Percentiles rank a stretch among this genome's conserved stretches.
These are phyloP conservation scores for Tetragnatha montana DNA, from an alignment of 2,888 invertebrate genomes.

Conservation along the genomic window DNA sequence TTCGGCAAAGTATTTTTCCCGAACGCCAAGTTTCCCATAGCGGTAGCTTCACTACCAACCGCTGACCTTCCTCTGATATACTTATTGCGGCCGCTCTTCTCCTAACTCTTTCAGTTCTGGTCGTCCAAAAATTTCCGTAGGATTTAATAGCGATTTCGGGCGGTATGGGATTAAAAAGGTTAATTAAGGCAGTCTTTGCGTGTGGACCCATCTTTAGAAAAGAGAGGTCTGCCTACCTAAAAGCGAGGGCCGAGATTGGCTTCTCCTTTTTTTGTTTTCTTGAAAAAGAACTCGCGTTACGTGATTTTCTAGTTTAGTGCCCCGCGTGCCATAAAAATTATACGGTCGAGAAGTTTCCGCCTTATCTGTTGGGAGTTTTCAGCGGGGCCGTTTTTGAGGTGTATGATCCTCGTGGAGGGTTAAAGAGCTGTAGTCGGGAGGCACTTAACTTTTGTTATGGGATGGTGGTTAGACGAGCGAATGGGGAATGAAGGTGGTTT, in stretches of 20 bases:
- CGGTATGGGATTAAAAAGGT: neutral
- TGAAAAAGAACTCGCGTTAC: neutral
- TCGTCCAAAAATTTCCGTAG: too few species aligned
- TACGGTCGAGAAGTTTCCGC: neutral
- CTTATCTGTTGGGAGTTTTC: neutral
- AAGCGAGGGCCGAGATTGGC: neutral
- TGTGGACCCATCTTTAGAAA: neutral
- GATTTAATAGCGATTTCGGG: neutral
- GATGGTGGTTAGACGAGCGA: neutral
- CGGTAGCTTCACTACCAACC: too few species aligned
- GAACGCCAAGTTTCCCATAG: too few species aligned
- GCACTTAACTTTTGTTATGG: neutral
- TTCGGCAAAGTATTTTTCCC: too few species aligned
- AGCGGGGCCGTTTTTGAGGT: neutral
- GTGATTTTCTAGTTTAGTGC: neutral
- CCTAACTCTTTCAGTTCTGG: too few species aligned
- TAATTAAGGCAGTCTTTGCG: neutral
- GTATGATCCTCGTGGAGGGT: too few species aligned
- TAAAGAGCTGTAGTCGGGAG: neutral
- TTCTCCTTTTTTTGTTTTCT: neutral
- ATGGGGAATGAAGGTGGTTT: too few species aligned
- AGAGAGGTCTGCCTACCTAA: neutral
- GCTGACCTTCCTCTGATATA: too few species aligned
- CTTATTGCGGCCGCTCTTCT: too few species aligned
- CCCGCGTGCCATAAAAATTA: neutral